Conservation (phyloP, 2,797 vertebrate species). For the Loris lydekkerianus region DNA sequence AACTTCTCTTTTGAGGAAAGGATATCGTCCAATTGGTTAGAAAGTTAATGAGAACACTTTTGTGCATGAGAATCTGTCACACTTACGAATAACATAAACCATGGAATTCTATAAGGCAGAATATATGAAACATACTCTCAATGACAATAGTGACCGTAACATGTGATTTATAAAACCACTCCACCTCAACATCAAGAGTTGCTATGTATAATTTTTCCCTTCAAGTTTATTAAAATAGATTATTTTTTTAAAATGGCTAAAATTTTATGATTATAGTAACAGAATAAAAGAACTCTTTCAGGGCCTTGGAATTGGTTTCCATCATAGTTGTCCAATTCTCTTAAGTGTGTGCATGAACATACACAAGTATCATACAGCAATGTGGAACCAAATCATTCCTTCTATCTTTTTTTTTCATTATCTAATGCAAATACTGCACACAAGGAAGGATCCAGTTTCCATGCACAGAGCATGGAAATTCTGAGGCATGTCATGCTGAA, state of each 20-base stretch:
- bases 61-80: background rate
- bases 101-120: background rate
- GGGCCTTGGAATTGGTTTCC: conserved; percentile 1
- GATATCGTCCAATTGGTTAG: background rate
- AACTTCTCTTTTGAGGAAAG: background rate
- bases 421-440: background rate
- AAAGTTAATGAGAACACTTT: conserved; percentile 39
- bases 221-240: conserved; percentile 4
- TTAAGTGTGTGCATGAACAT: background rate
- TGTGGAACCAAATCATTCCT: conserved; percentile 2
- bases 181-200: conserved; percentile 13
- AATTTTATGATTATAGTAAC: background rate
- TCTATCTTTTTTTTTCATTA: conserved; percentile 40
- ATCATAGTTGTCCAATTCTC: background rate
- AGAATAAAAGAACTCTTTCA: background rate
- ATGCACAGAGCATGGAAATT: background rate
- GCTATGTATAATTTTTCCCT: background rate
- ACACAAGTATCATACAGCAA: background rate
- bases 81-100: background rate
- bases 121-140: background rate
- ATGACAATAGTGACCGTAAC: background rate
- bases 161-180: conserved; percentile 28
- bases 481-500: background rate
- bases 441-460: background rate
- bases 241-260: background rate